Evolutionary conservation across 2,888 invertebrate genomes (phyloP), one percentile per base, ranked within the genome.

Genomic region (Bembecia ichneumoniformis): DNA sequence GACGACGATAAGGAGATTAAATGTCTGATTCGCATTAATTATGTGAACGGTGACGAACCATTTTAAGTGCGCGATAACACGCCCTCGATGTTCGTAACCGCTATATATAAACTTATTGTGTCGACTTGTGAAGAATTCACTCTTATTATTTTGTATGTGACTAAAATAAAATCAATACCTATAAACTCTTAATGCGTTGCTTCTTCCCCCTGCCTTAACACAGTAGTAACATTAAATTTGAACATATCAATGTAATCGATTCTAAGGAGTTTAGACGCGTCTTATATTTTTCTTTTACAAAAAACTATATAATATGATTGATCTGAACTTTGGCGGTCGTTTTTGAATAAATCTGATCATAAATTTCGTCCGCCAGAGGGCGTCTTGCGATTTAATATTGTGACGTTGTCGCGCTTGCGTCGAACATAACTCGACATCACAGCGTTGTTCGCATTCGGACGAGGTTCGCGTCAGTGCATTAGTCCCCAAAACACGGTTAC

Each of bases 41-140:
- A 83, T 79, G 79, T 82, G 83, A 78, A 70, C 76, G 71, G 74
- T 81, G 81, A 81, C 81, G 79, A 81, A 79, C 76, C 75, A 77
- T 79, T 76, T 79, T 71, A 71, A 75, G 77, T 78, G 76, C 70
- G 77, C 75, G 81, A 78, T 83, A 82, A 79, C 80, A 82, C 77
- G 73, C 74, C 78, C 68, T 65, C 55, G 59, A 64, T 63, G 59
- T 64, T 65, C 62, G 66, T 58, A 52, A 49, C 60, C 60, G 55
- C 61, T 52, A 58, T 55, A 52, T 52, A 59, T 53, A 58, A 28
- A 28, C 28, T 28, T 60, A 60, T 56, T 62, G 58, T 60, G 61
- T 49, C n/a, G 10, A 9, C 52, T 52, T 49, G 53, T 46, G 52
- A 59, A 55, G 60, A 67, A 65, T 62, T 62, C 56, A 53, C 55